Evolutionary conservation across 2,797 vertebrate species (phyloP), one percentile per base, ranked within the genome.

Genomic region (Spea hammondii): DNA sequence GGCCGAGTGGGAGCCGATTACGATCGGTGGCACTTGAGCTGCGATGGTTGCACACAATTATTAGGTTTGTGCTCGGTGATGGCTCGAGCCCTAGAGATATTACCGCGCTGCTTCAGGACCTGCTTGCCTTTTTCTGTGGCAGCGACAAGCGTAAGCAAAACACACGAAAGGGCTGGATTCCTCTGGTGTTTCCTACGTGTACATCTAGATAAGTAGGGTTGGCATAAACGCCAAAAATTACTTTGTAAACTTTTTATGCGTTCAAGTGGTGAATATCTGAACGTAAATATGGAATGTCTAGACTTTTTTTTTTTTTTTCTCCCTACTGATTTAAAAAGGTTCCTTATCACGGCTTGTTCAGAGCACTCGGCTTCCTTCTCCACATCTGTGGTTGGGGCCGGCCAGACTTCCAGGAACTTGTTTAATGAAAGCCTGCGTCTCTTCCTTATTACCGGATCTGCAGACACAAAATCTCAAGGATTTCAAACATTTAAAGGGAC

Each of bases 281-380:
- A 32, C 3, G 32, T 32, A 32, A 32, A 32, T 32, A 32, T 32
- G 32, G 32, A 32, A 32, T 32, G 32, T 32, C 32, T 32, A 32
- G 32, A 32, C 2, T 32, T 50, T 62, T 66, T 0, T 17, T 17
- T 17, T 7, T 65, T 65, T n/a, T 47, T 48, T 14, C 5, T 64
- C 60, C 55, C 17, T 8, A 8, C 49, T 68, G 64, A 79, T 79
- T 53, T 65, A 74, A 69, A 74, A 53, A 71, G 53, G 71, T 74
- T 74, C 47, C 72, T 70, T 74, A 79, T 70, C 78, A 49, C 12
- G 72, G 57, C 78, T 79, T 70, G 70, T 79, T 74, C 78, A 69
- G 14, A 65, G 55, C n/a, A 12, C 72, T 70, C 5, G 47, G 73
- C 78, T 74, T 74, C 64, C 53, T 74, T 74, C 64, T 74, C 54